Conservation (phyloP, 1,140 invertebrate species). For the Eufriesea mexicana region DNA sequence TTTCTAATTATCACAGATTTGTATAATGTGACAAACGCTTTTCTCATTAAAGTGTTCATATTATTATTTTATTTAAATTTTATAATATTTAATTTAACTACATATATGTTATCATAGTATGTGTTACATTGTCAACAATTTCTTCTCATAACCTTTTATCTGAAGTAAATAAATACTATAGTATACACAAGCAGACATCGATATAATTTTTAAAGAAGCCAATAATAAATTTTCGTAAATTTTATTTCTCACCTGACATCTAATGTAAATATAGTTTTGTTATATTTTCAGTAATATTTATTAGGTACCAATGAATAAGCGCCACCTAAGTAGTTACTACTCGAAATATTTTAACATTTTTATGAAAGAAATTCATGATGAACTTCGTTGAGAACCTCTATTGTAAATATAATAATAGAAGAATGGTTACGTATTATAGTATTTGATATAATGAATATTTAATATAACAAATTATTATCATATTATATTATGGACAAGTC, state of each 20-base stretch:
- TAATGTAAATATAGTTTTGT: neutral
- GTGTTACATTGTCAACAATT: neutral
- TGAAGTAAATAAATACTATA: too few species aligned
- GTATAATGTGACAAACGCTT: too few species aligned
- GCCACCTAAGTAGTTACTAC: neutral
- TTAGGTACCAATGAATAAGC: neutral
- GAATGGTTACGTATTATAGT: neutral
- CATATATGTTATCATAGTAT: neutral
- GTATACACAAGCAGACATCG: neutral
- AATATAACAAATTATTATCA: slow-evolving; percentile 1
- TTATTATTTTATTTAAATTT: neutral
- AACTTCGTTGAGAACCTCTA: slow-evolving; percentile 2
- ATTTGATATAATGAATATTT: neutral
- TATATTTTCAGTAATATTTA: neutral
- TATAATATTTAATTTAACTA: neutral
- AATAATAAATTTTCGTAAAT: neutral
- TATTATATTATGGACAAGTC: neutral
- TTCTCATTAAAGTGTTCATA: slow-evolving; percentile 22
- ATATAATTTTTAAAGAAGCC: neutral
- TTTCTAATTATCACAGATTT: neutral
- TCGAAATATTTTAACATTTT: neutral
- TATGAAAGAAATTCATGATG: neutral
- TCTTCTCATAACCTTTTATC: neutral
- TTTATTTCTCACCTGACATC: neutral
- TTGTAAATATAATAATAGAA: neutral